These are phyloP conservation scores for Pygmarrhopalites habei DNA, from an alignment of 1,140 invertebrate genomes.

Conservation along the genomic window DNA sequence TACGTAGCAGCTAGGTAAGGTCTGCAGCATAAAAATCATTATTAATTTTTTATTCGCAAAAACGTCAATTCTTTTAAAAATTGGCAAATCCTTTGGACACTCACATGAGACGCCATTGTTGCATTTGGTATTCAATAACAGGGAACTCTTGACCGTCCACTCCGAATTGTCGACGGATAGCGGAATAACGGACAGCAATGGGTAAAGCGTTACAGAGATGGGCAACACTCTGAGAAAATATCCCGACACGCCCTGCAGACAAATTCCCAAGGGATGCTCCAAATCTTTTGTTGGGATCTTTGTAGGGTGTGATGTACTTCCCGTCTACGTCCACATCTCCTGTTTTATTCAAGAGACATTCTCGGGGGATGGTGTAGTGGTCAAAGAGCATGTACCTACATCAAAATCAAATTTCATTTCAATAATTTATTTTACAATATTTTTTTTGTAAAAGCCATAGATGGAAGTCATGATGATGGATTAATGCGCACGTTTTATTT, in stretches of 20 bases:
- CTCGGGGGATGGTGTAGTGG: slow-evolving; percentile 50
- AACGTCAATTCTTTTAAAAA: no score
- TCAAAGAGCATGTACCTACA: slow-evolving; percentile 50
- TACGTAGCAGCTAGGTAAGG: no score
- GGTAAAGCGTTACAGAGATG: slow-evolving; percentile 48
- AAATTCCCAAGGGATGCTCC: slow-evolving; percentile 73
- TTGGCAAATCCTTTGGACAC: no score
- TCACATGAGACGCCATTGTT: slow-evolving; percentile 58
- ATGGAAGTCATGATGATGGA: no score
- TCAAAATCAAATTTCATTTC: background rate
- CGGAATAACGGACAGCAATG: slow-evolving; percentile 54
- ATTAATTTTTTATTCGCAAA: no score
- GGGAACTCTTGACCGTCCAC: slow-evolving; percentile 46
- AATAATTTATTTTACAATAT: no score
- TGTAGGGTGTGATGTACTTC: slow-evolving; percentile 48
- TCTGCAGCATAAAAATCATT: no score
- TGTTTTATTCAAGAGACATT: slow-evolving; percentile 51
- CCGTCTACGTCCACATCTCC: slow-evolving; percentile 54
- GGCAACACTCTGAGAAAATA: slow-evolving; percentile 45
- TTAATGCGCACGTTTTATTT: no score
- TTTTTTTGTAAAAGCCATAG: no score
- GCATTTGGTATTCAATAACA: slow-evolving; percentile 56
- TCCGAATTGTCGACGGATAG: slow-evolving; percentile 54
- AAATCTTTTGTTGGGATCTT: slow-evolving; percentile 46
- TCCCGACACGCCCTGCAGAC: slow-evolving; percentile 53